Evolutionary conservation across 1,140 invertebrate species (phyloP).

Genomic region (Drosophila orosa): DNA sequence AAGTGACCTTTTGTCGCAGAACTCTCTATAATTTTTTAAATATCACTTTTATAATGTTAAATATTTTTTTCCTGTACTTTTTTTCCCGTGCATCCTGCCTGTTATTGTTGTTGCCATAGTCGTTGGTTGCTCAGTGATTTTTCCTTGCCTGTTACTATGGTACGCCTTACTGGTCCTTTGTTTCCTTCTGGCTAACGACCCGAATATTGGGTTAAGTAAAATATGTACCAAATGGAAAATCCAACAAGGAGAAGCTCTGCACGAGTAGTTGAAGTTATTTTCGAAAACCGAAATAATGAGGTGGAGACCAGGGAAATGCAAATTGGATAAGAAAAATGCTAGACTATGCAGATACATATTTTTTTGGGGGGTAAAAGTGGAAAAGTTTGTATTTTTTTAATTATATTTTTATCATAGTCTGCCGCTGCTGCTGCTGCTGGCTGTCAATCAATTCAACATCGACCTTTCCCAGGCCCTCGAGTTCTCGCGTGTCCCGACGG

Average conservation of each 20-base stretch:
- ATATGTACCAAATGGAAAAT: constrained; percentile 44
- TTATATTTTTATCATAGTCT: constrained; percentile 30
- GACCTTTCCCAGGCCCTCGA: constrained; percentile 14
- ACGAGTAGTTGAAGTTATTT: constrained; percentile 29
- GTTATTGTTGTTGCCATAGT: constrained; percentile 45
- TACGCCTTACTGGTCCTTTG: constrained; percentile 68
- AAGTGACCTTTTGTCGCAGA: not conserved
- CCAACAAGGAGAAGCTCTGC: constrained; percentile 8
- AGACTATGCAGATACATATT: constrained; percentile 12
- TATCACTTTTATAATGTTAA: too few relatives aligned
- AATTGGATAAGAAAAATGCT: not conserved
- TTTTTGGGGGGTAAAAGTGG: not conserved
- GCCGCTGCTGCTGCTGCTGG: not conserved
- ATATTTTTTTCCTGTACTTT: not conserved
- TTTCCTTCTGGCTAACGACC: constrained; percentile 75
- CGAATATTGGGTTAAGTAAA: constrained; percentile 81
- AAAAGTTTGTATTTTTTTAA: constrained; percentile 3
- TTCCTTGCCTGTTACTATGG: constrained; percentile 78
- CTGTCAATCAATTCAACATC: constrained; percentile 44
- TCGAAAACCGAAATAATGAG: constrained; percentile 30
- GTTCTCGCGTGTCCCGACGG: constrained; percentile 32
- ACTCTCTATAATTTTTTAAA: too few relatives aligned
- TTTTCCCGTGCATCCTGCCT: not conserved
- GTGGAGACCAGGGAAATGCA: constrained; percentile 17
- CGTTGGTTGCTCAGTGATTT: constrained; percentile 76